Percentiles rank a stretch among this genome's conserved stretches.
Evolutionary conservation across 2,888 invertebrate species (phyloP).

Genomic region (Trichogramma evanescens): DNA sequence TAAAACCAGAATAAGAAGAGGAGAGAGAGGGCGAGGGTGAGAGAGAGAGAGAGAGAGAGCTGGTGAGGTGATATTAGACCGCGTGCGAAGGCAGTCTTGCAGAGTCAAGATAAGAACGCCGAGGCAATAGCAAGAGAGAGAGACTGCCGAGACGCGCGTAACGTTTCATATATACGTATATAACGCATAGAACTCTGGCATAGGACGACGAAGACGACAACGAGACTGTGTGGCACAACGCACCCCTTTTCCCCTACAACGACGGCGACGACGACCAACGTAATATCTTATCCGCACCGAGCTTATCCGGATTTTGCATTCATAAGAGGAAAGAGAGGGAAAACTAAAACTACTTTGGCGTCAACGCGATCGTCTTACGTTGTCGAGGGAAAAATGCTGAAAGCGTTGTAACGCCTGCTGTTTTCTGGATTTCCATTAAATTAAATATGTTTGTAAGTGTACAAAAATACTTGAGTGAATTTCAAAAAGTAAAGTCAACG

Average conservation of each 20-base stretch:
- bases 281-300: background rate
- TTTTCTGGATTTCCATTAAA: too few relatives aligned
- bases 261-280: conserved; percentile 26
- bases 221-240: conserved; percentile 32
- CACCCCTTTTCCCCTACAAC: conserved; percentile 25
- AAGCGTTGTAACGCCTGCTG: too few relatives aligned
- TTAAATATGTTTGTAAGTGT: too few relatives aligned
- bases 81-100: conserved; percentile 44
- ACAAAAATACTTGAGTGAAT: too few relatives aligned
- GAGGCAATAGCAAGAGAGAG: background rate
- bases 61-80: conserved; percentile 34
- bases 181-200: background rate
- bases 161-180: background rate
- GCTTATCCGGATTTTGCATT: conserved; percentile 41
- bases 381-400: too few relatives aligned
- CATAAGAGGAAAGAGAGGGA: conserved; percentile 7
- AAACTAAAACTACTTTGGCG: too few relatives aligned
- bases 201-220: conserved; percentile 2
- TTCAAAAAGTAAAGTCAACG: too few relatives aligned
- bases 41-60: conserved; percentile 16
- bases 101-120: conserved; percentile 42
- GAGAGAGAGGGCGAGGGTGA: conserved; percentile 22
- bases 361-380: too few relatives aligned
- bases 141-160: background rate
- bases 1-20: too few relatives aligned